Evolutionary conservation across 2,113 vertebrate genomes (phyloP).

Genomic region (Ramphastos sulfuratus): DNA sequence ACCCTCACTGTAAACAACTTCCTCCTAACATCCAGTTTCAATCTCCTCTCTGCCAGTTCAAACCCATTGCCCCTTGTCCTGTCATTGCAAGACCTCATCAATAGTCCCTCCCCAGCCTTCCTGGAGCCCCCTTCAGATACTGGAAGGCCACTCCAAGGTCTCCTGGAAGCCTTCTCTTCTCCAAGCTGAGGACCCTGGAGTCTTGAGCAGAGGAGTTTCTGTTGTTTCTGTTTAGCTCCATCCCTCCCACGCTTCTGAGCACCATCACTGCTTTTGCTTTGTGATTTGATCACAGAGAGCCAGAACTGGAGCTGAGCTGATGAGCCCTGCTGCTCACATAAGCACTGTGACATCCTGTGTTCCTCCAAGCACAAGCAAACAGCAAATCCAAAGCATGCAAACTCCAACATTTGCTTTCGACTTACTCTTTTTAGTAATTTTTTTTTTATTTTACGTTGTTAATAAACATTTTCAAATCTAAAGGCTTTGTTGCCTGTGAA

Average conservation of each 20-base stretch:
- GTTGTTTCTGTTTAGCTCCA: not conserved
- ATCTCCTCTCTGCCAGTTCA: no score
- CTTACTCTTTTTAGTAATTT: not conserved
- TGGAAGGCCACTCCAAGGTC: no score
- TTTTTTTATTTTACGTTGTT: not conserved
- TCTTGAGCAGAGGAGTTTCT: not conserved
- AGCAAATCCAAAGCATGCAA: not conserved
- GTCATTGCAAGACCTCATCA: no score
- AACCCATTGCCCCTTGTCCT: no score
- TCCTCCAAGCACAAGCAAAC: not conserved
- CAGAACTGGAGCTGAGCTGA: not conserved
- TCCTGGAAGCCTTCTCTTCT: no score
- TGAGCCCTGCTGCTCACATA: not conserved
- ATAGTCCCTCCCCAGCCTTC: no score
- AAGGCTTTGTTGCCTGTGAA: accelerated
- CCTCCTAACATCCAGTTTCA: no score
- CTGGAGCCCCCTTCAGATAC: no score
- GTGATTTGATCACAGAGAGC: not conserved
- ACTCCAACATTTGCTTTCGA: not conserved
- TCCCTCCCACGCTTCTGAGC: not conserved
- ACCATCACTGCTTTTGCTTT: not conserved
- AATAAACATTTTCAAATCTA: not conserved
- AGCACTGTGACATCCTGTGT: not conserved
- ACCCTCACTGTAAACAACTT: no score
- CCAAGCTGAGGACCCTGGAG: no score